phyloP scores from a whole-genome alignment of 1,140 invertebrate genomes.

The Pentalonia nigronervosa region DNA sequence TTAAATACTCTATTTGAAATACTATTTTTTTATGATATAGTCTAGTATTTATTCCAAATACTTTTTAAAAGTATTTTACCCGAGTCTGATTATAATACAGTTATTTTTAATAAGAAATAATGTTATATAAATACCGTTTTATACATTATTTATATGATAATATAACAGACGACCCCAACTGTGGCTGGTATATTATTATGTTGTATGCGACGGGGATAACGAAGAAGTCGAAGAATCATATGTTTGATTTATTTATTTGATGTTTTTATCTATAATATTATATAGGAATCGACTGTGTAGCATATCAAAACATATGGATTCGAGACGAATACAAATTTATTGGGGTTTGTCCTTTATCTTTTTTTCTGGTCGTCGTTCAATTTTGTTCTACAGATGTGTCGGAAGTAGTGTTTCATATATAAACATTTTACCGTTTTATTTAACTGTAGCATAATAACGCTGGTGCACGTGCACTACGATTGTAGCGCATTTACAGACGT shows the following conservation, averaged over 20 bases:
- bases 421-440: conserved; percentile 22
- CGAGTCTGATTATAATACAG: not conserved
- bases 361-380: not conserved
- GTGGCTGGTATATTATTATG: not conserved
- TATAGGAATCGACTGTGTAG: not conserved
- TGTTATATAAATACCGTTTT: not conserved
- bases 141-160: not conserved
- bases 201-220: not conserved
- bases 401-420: conserved; percentile 3
- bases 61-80: not conserved
- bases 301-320: conserved; percentile 16
- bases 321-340: conserved; percentile 28
- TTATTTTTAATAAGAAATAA: not conserved
- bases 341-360: not conserved
- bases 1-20: not conserved
- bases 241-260: conserved; percentile 14
- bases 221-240: not conserved
- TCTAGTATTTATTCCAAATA: not conserved
- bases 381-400: conserved; percentile 19
- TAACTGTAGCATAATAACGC: not conserved
- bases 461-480: not conserved
- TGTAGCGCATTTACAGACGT: not conserved
- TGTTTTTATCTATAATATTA: conserved; percentile 19
- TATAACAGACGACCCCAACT: not conserved
- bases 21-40: not conserved